Conservation (phyloP, 1,140 invertebrate genomes). For the Apis dorsata region DNA sequence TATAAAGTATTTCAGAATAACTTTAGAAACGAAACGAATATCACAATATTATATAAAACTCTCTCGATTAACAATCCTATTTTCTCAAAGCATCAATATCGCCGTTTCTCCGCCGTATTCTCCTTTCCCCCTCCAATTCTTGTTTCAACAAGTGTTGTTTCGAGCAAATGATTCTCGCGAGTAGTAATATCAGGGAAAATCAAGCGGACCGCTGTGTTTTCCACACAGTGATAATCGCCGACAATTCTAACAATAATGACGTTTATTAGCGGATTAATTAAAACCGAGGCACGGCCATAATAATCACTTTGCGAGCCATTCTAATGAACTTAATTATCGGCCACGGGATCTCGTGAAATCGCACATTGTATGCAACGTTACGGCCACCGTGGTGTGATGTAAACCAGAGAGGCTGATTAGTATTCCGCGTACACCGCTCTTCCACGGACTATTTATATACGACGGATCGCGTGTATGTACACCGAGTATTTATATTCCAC, state of each 20-base stretch:
- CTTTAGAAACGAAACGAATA: no score
- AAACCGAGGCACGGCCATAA: slow-evolving; percentile 47
- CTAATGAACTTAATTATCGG: slow-evolving; percentile 61
- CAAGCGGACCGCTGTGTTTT: slow-evolving; percentile 8
- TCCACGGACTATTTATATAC: slow-evolving; percentile 25
- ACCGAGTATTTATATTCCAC: slow-evolving; percentile 37
- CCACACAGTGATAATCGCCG: slow-evolving; percentile 24
- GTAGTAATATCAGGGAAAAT: neutral
- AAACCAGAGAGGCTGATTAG: slow-evolving; percentile 60
- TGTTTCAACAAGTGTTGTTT: neutral
- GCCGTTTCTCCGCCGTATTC: neutral
- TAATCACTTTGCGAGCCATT: slow-evolving; percentile 57
- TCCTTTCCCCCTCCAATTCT: neutral
- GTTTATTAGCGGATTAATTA: slow-evolving; percentile 59
- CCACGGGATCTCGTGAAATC: slow-evolving; percentile 53
- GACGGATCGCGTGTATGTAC: slow-evolving; percentile 6
- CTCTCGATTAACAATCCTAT: neutral
- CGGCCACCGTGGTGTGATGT: slow-evolving; percentile 45
- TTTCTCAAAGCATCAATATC: neutral
- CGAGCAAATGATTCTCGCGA: neutral
- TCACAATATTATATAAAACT: neutral
- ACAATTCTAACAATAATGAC: slow-evolving; percentile 23
- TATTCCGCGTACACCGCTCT: slow-evolving; percentile 40
- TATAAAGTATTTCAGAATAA: no score
- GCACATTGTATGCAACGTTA: slow-evolving; percentile 50